A percentile compares a stretch with the other conserved stretches of the same genome.
Conservation (phyloP, 2,113 vertebrate species). For the Gorsachius goisagi region DNA sequence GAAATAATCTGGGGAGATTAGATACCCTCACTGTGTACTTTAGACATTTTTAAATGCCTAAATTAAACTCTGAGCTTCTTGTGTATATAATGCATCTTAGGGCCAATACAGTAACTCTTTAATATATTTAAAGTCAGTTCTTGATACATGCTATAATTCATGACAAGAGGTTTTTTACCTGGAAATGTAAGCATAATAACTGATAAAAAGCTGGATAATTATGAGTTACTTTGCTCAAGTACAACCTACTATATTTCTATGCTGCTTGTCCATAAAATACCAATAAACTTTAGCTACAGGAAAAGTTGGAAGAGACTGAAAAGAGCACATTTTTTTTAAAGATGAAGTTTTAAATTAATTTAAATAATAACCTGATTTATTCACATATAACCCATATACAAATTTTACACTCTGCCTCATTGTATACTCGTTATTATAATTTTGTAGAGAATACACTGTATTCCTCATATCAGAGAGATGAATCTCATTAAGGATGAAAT, state of each 20-base stretch:
- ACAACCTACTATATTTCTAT: neutral
- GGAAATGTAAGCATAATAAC: neutral
- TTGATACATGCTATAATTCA: neutral
- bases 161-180: neutral
- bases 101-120: neutral
- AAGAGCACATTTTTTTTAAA: neutral
- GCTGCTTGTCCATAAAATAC: neutral
- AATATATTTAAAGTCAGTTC: neutral
- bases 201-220: neutral
- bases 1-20: neutral
- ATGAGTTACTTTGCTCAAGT: neutral
- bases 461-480: neutral
- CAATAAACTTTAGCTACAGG: neutral
- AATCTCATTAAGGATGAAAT: neutral
- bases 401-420: neutral
- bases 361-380: neutral
- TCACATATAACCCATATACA: neutral
- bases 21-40: neutral
- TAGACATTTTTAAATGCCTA: neutral
- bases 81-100: neutral
- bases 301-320: neutral
- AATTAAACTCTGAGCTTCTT: neutral
- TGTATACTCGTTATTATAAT: neutral
- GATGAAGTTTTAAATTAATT: neutral
- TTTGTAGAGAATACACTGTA: neutral